phyloP scores from a whole-genome alignment of 2,888 invertebrate genomes.

The Tiliacea citrago region DNA sequence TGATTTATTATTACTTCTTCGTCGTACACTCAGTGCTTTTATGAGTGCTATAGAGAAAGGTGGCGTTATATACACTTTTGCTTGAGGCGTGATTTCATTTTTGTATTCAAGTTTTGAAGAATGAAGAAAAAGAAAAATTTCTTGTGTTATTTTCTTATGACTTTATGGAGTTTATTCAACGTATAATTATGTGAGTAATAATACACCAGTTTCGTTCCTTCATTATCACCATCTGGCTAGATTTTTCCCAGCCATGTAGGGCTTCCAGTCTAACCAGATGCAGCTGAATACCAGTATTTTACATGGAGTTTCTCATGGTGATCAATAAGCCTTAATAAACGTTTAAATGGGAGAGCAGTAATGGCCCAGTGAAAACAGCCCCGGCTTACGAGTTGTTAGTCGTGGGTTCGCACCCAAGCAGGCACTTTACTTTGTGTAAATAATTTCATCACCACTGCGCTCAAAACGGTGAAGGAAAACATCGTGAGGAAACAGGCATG shows the following conservation, averaged over 20 bases:
- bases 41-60: conserved; percentile 7
- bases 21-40: conserved; percentile 1
- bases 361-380: too few relatives aligned
- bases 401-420: too few relatives aligned
- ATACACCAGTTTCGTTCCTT: not conserved
- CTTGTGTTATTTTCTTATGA: not conserved
- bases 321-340: not conserved
- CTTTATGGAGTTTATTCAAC: not conserved
- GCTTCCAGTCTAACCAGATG: too few relatives aligned
- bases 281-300: not conserved
- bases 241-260: not conserved
- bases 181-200: too few relatives aligned
- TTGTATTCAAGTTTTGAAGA: not conserved
- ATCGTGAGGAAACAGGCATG: too few relatives aligned
- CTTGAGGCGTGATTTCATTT: conserved; percentile 11
- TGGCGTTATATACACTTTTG: conserved; percentile 27
- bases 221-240: not conserved
- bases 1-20: conserved; percentile 42
- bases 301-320: not conserved
- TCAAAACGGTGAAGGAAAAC: too few relatives aligned
- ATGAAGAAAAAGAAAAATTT: not conserved
- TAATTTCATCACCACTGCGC: too few relatives aligned
- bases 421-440: too few relatives aligned
- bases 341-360: not conserved
- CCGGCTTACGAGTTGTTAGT: too few relatives aligned